These are phyloP conservation scores for Rissa tridactyla DNA, from an alignment of 2,113 vertebrate genomes.

Conservation along the genomic window DNA sequence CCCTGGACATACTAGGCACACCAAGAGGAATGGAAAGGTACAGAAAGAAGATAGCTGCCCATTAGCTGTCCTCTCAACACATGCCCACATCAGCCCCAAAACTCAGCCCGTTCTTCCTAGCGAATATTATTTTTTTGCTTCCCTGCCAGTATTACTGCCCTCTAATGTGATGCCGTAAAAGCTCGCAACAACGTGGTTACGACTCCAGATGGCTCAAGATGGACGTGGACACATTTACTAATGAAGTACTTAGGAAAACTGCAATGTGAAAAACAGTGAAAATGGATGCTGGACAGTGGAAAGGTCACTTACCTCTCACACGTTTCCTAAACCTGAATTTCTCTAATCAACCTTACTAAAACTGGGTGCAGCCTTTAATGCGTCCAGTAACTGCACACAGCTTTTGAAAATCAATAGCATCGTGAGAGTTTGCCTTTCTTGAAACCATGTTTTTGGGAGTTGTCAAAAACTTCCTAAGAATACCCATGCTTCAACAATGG, in stretches of 20 bases:
- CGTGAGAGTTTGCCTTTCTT: not conserved
- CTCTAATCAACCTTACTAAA: not conserved
- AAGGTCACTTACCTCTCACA: not conserved
- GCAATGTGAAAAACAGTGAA: not conserved
- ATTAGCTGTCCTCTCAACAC: not conserved
- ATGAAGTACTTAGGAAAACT: not conserved
- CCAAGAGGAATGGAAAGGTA: not conserved
- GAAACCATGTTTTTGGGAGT: not conserved
- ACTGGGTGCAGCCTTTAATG: not conserved
- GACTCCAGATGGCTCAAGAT: not conserved
- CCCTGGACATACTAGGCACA: not conserved
- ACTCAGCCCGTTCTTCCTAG: not conserved
- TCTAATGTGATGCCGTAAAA: not conserved
- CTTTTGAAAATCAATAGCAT: not conserved
- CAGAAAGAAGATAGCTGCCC: not conserved
- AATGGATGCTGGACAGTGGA: not conserved
- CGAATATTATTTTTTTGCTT: not conserved
- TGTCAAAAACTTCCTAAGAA: not conserved
- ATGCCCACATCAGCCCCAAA: not conserved
- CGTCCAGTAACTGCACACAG: not conserved
- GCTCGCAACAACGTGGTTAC: not conserved
- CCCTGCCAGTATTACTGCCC: not conserved
- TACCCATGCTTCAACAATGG: not conserved
- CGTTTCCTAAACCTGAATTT: not conserved
- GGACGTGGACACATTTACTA: not conserved